Conservation (phyloP, 2,113 vertebrate species). For the Austrofundulus limnaeus region DNA sequence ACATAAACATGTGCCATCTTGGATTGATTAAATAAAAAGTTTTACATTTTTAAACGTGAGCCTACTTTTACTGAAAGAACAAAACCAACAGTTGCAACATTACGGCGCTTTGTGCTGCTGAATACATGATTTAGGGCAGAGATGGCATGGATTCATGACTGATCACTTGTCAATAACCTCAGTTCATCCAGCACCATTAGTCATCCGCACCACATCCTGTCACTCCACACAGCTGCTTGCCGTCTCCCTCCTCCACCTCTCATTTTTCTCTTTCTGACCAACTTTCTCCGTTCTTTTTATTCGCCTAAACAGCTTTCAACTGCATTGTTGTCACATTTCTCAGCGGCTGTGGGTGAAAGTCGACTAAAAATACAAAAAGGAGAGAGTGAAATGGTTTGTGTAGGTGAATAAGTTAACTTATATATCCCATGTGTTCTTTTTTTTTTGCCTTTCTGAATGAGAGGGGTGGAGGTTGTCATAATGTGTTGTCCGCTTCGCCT, state of each 20-base stretch:
- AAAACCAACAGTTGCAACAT: conserved; percentile 28
- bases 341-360: conserved; percentile 28
- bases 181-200: conserved; percentile 65
- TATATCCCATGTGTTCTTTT: conserved; percentile 59
- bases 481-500: conserved; percentile 75
- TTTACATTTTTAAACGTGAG: neutral
- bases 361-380: conserved; percentile 36
- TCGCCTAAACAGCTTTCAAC: conserved; percentile 34
- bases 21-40: neutral
- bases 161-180: conserved; percentile 72
- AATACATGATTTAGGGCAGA: conserved; percentile 53
- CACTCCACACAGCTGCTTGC: conserved; percentile 75
- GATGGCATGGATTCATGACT: conserved; percentile 66
- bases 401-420: conserved; percentile 56
- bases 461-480: conserved; percentile 60
- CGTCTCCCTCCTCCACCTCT: conserved; percentile 48
- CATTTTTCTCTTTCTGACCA: conserved; percentile 67
- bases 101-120: conserved; percentile 20
- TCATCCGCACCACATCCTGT: conserved; percentile 65
- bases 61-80: neutral
- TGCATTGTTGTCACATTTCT: conserved; percentile 44
- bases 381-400: conserved; percentile 32
- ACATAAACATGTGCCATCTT: neutral
- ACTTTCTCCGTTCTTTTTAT: conserved; percentile 62
- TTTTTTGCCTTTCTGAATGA: conserved; percentile 29